Percentiles rank a stretch among this genome's conserved stretches.
phyloP scores from a whole-genome alignment of 2,888 invertebrate genomes.

The Scaptomyza polygonia region DNA sequence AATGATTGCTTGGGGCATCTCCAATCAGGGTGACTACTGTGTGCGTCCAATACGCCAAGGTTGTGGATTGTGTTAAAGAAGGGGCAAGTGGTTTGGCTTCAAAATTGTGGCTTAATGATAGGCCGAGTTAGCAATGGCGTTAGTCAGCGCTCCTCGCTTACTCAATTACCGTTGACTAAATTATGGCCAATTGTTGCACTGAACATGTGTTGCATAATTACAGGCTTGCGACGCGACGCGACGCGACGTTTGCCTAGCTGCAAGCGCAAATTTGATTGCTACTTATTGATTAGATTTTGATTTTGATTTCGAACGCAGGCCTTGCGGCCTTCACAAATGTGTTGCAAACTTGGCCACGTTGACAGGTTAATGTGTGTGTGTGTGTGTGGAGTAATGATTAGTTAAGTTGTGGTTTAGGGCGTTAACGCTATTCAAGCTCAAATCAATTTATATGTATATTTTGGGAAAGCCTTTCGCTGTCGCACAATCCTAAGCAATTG shows the following conservation, averaged over 20 bases:
- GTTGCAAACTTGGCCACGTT: constrained; percentile 76
- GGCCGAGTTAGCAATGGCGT: constrained; percentile 54
- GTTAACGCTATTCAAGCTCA: constrained; percentile 56
- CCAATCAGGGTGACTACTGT: constrained; percentile 43
- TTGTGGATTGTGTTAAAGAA: constrained; percentile 14
- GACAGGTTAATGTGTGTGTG: constrained; percentile 71
- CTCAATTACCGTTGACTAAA: constrained; percentile 78
- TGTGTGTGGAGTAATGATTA: constrained; percentile 44
- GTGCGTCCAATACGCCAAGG: constrained; percentile 29
- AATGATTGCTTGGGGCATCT: constrained; percentile 28
- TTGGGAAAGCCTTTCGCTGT: constrained; percentile 32
- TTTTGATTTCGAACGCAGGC: constrained; percentile 38
- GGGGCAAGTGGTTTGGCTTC: constrained; percentile 13
- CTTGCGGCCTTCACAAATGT: constrained; percentile 62
- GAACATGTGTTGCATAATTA: constrained; percentile 79
- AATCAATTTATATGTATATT: constrained; percentile 53
- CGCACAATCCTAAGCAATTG: constrained; percentile 29
- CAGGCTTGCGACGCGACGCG: constrained; percentile 59
- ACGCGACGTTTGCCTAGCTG: constrained; percentile 48
- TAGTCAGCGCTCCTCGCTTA: constrained; percentile 63
- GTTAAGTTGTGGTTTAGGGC: constrained; percentile 55
- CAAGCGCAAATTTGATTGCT: constrained; percentile 74
- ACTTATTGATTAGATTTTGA: constrained; percentile 72
- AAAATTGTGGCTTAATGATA: constrained; percentile 64
- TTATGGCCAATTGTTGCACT: constrained; percentile 77